These are phyloP conservation scores for Suncus etruscus DNA, from an alignment of 2,113 vertebrate genomes.

Conservation along the genomic window DNA sequence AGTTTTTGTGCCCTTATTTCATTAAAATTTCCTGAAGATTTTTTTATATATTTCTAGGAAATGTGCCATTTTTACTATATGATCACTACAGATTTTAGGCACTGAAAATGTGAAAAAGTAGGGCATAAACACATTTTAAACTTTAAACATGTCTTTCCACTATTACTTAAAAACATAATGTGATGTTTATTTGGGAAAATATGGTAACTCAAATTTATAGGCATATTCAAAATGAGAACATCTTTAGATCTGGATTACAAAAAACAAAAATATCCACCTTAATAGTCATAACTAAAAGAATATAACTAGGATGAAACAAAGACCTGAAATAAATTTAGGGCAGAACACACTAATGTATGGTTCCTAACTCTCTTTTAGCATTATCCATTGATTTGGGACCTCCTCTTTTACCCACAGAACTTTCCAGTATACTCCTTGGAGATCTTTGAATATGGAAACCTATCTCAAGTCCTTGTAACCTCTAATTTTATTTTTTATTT, in stretches of 20 bases:
- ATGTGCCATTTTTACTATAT: neutral
- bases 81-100: too few species aligned
- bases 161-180: too few species aligned
- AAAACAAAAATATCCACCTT: neutral
- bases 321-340: neutral
- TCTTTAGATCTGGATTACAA: neutral
- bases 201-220: too few species aligned
- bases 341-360: neutral
- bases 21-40: neutral
- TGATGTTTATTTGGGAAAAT: too few species aligned
- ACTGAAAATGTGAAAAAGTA: too few species aligned
- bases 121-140: too few species aligned
- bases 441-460: neutral
- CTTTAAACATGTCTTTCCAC: too few species aligned
- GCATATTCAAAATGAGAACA: neutral
- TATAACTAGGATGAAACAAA: neutral
- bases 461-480: neutral
- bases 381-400: neutral
- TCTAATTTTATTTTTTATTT: too few species aligned
- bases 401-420: neutral
- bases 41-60: neutral
- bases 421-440: neutral
- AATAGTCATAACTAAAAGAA: neutral
- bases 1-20: neutral
- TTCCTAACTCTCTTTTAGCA: neutral